Evolutionary conservation across 2,113 vertebrate genomes (phyloP), one percentile per base, ranked within the genome.

Genomic region (Blennius ocellaris): DNA sequence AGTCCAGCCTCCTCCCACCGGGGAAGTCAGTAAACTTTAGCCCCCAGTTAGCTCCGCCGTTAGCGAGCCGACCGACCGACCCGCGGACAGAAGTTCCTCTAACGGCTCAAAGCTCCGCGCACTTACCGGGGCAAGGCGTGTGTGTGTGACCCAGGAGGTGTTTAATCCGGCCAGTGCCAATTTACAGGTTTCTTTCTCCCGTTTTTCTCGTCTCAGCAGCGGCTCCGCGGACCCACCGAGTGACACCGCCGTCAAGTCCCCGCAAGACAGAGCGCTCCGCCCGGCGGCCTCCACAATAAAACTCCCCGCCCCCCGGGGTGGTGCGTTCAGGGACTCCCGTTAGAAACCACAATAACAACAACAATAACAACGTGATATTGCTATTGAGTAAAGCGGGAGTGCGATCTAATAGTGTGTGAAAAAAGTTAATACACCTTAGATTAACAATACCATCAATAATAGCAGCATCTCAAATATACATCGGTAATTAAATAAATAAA

Each of bases 231-330:
- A 82, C n/a, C n/a, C 3, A 82, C 80, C 73, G 71, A 81, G 64
- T 60, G 75, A 77, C 69, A 78, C 58, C 8, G 11, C 9, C n/a
- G 70, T 74, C 64, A 71, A 43, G 43, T 21, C 55, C 11, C 3
- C 8, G 7, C 1, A 36, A 36, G 8, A 30, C 1, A 2, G 38
- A 3, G 0, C 0, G 0, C 0, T 0, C 7, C 37, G 16, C 55
- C 49, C 85, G 0, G 14, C 85, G 0, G 14, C 7, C 76, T 86
- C 58, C 88, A 86, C 50, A 80, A 76, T 84, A 91, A 82, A 5
- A 80, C 14, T 0, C 2, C 0, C 0, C 36, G 14, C 8, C 1
- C 1, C 8, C 1, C 5, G 37, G 3, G 7, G 11, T 12, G 11
- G 1, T 12, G 4, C 39, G 14, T 43, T 15, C 21, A n/a, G 0